Conservation (phyloP, 2,888 invertebrate genomes). For the Stictocephala bisonia region DNA sequence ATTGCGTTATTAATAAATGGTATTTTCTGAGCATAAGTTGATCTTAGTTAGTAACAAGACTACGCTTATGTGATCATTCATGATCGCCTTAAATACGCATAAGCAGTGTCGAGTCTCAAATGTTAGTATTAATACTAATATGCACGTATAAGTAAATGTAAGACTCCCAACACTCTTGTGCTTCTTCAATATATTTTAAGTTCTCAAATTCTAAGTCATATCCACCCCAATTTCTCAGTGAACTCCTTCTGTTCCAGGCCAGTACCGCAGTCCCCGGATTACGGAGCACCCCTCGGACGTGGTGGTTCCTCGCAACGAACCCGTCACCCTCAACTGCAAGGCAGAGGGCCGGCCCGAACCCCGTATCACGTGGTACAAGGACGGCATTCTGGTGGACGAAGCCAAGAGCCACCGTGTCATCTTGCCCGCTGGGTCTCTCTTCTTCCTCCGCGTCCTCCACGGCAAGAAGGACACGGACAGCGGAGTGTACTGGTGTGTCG, state of each 20-base stretch:
- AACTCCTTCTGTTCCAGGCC: conserved; percentile 71
- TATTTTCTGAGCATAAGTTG: too few relatives aligned
- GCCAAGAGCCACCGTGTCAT: conserved; percentile 90
- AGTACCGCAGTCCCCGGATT: conserved; percentile 91
- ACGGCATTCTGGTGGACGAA: conserved; percentile 82
- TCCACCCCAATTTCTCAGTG: too few relatives aligned
- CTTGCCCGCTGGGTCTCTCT: conserved; percentile 89
- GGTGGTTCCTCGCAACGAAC: conserved; percentile 95
- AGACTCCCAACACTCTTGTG: too few relatives aligned
- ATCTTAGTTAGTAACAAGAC: too few relatives aligned
- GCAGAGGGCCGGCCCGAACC: conserved; percentile 96
- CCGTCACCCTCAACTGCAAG: conserved; percentile 96
- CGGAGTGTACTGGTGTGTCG: conserved; percentile 97
- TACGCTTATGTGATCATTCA: too few relatives aligned
- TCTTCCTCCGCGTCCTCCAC: conserved; percentile 94
- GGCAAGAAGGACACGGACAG: conserved; percentile 95
- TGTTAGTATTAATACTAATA: too few relatives aligned
- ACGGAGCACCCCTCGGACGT: conserved; percentile 98
- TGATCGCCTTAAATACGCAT: too few relatives aligned
- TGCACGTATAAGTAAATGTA: too few relatives aligned
- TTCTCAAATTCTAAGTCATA: too few relatives aligned
- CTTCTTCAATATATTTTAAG: too few relatives aligned
- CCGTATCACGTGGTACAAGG: conserved; percentile 92
- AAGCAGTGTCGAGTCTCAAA: too few relatives aligned
- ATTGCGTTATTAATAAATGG: too few relatives aligned